These are phyloP conservation scores for Sapajus apella DNA, from an alignment of 2,113 vertebrate genomes.

Conservation along the genomic window DNA sequence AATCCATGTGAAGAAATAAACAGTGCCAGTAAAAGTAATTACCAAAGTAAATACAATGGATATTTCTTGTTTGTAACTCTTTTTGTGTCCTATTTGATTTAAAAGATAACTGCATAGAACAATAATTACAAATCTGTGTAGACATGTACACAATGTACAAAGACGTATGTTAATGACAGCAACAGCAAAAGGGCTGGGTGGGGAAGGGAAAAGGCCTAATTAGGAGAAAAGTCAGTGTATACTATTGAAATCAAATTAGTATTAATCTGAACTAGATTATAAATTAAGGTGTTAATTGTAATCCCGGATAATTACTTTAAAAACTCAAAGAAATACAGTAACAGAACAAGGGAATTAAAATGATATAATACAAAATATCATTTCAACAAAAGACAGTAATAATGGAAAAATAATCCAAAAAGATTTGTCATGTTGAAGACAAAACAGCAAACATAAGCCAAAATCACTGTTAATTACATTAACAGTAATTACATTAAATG, in stretches of 20 bases:
- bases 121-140: not conserved
- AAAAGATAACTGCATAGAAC: too few relatives aligned
- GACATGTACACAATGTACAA: not conserved
- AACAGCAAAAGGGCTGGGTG: not conserved
- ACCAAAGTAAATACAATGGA: not conserved
- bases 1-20: conserved; percentile 15
- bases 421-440: not conserved
- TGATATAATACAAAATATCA: not conserved
- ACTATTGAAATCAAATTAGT: not conserved
- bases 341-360: not conserved
- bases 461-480: not conserved
- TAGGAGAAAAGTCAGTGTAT: not conserved
- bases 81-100: too few relatives aligned
- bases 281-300: not conserved
- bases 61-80: too few relatives aligned
- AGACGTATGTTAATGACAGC: not conserved
- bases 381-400: not conserved
- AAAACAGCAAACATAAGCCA: not conserved
- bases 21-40: not conserved
- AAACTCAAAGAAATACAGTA: conserved; percentile 10
- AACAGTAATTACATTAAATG: not conserved
- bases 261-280: not conserved
- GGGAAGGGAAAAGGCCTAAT: too few relatives aligned
- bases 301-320: not conserved
- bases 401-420: conserved; percentile 1